Evolutionary conservation across 64 coral and sea anemone genomes (phyloP).

Genomic region (Montipora foliosa): DNA sequence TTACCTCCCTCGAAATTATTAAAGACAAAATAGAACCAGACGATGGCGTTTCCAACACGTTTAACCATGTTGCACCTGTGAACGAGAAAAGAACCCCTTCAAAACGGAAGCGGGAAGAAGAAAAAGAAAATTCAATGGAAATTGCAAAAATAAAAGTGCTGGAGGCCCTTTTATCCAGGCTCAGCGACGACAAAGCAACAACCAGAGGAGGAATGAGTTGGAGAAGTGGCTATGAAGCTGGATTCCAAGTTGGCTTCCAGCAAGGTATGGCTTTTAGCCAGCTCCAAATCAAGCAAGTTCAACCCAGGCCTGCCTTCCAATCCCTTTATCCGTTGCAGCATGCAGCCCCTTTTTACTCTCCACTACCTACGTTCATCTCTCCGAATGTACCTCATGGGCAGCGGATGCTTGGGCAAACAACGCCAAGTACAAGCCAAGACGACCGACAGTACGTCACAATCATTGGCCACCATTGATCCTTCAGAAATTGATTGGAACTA

Average conservation of each 20-base stretch:
- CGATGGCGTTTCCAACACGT: background rate
- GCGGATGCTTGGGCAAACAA: background rate
- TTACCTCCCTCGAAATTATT: background rate
- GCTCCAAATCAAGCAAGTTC: slow-evolving; percentile 2
- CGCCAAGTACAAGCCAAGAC: background rate
- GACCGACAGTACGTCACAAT: background rate
- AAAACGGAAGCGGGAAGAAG: slow-evolving; percentile 29
- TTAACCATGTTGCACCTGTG: background rate
- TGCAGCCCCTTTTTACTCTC: background rate
- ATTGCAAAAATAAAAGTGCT: slow-evolving; percentile 21
- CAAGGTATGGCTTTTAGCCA: slow-evolving; percentile 6
- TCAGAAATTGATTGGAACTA: background rate
- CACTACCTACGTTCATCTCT: background rate
- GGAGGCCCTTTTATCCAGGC: background rate
- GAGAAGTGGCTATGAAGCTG: slow-evolving; percentile 24
- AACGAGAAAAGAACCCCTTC: background rate
- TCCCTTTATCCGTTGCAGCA: slow-evolving; percentile 1
- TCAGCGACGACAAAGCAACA: background rate
- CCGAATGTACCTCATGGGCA: background rate
- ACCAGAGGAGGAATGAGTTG: slow-evolving; percentile 2
- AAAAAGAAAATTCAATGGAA: slow-evolving; percentile 20
- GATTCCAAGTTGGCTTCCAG: slow-evolving; percentile 24
- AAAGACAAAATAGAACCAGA: slow-evolving; percentile 38
- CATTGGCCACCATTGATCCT: background rate
- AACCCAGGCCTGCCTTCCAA: background rate